Evolutionary conservation across 2,888 invertebrate species (phyloP).

Genomic region (Leucoma salicis): DNA sequence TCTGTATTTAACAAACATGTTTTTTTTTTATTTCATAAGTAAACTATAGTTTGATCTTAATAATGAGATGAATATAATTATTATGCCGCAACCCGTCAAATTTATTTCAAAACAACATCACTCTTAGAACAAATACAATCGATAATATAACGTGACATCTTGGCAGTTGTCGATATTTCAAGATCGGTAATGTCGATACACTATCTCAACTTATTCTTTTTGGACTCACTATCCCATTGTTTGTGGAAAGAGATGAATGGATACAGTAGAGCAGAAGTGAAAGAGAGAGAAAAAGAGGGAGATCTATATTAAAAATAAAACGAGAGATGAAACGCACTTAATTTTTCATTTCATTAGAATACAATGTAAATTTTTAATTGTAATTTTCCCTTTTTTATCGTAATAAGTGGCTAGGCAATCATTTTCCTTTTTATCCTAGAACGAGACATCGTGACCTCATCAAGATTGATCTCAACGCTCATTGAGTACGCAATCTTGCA

Average conservation of each 20-base stretch:
- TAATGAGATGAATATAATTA: background rate
- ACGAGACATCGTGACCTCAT: too few species aligned
- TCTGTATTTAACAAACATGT: too few species aligned
- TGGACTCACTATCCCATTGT: conserved; percentile 76
- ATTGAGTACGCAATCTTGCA: too few species aligned
- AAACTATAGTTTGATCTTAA: background rate
- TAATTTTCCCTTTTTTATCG: conserved; percentile 37
- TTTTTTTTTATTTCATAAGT: too few species aligned
- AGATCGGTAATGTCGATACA: conserved; percentile 43
- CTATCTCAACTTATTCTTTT: conserved; percentile 63
- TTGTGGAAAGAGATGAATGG: conserved; percentile 67
- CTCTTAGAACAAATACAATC: conserved; percentile 32
- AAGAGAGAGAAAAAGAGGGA: conserved; percentile 50
- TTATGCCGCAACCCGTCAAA: conserved; percentile 10
- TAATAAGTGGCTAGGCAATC: conserved; percentile 9
- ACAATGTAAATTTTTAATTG: conserved; percentile 50
- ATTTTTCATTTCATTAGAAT: conserved; percentile 59
- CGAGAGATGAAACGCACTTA: conserved; percentile 46
- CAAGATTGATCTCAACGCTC: too few species aligned
- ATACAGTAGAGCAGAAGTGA: conserved; percentile 14
- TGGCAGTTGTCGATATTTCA: conserved; percentile 52
- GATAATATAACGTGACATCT: conserved; percentile 29
- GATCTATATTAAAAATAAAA: conserved; percentile 28
- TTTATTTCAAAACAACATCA: conserved; percentile 21
- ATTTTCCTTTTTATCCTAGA: too few species aligned